A percentile compares a stretch with the other conserved stretches of the same genome.
phyloP scores from a whole-genome alignment of 2,888 invertebrate species.

The Drosophila eohydei region DNA sequence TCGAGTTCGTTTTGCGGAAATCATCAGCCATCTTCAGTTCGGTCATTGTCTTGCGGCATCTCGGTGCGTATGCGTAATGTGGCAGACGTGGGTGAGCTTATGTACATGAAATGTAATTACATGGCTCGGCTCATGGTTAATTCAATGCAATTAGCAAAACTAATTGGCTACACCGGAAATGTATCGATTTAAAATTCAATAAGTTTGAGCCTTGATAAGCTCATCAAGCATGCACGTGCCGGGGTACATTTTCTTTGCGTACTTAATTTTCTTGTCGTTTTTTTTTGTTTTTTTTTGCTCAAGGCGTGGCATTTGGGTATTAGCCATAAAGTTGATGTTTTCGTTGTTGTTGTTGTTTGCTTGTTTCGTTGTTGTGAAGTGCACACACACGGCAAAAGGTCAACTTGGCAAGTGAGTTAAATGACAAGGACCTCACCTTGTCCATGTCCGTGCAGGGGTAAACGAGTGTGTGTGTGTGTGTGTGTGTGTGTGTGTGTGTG shows the following conservation, averaged over 20 bases:
- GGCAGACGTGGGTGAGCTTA: neutral
- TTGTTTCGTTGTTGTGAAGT: conserved; percentile 43
- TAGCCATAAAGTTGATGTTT: conserved; percentile 55
- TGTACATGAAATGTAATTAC: conserved; percentile 30
- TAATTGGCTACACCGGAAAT: conserved; percentile 65
- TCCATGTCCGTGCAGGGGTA: conserved; percentile 35
- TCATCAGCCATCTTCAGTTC: conserved; percentile 1
- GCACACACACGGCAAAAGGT: conserved; percentile 66
- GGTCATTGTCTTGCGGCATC: neutral
- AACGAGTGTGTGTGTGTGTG: neutral
- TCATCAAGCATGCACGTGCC: conserved; percentile 63
- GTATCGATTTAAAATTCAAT: conserved; percentile 74
- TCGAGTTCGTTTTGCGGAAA: conserved; percentile 7
- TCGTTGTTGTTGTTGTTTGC: conserved; percentile 25
- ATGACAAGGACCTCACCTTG: conserved; percentile 76
- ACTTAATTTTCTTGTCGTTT: conserved; percentile 1
- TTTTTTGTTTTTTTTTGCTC: conserved; percentile 33
- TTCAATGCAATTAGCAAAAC: conserved; percentile 65
- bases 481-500: conserved; percentile 14
- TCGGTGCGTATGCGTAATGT: conserved; percentile 8
- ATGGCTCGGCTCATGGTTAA: conserved; percentile 57
- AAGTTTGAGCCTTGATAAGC: conserved; percentile 66
- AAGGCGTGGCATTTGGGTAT: conserved; percentile 73
- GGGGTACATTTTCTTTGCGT: conserved; percentile 8
- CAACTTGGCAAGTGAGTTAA: conserved; percentile 74